Percentiles rank a stretch among this genome's conserved stretches.
phyloP scores from a whole-genome alignment of 2,888 invertebrate species.

The Sturmia bella region DNA sequence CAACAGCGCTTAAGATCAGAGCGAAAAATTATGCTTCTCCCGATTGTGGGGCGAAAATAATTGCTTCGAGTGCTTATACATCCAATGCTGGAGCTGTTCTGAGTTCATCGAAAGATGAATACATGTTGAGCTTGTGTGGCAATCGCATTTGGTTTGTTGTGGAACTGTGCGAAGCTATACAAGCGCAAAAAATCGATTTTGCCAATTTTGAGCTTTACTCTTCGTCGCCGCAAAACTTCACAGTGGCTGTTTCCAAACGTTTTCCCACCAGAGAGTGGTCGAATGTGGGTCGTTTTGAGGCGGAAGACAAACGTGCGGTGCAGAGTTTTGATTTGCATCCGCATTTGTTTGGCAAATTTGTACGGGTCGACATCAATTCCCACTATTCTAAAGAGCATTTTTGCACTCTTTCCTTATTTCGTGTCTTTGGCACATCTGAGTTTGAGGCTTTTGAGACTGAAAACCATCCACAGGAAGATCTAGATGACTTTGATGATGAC shows the following conservation, averaged over 20 bases:
- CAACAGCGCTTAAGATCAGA: constrained; percentile 84
- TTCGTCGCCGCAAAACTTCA: constrained; percentile 96
- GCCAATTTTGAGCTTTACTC: constrained; percentile 99
- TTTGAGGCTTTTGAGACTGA: constrained; percentile 94
- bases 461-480: constrained; percentile 86
- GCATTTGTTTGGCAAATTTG: constrained; percentile 92
- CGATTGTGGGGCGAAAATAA: constrained; percentile 98
- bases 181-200: constrained; percentile 95
- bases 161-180: constrained; percentile 98
- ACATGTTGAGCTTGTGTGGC: constrained; percentile 98
- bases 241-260: constrained; percentile 92
- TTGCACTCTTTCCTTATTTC: constrained; percentile 97
- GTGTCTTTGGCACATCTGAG: constrained; percentile 96
- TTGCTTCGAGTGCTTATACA: constrained; percentile 95
- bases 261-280: constrained; percentile 97
- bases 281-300: constrained; percentile 92
- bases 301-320: constrained; percentile 92
- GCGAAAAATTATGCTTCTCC: constrained; percentile 98
- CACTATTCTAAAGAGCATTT: constrained; percentile 98
- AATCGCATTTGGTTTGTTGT: constrained; percentile 97
- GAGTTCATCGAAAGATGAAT: constrained; percentile 96
- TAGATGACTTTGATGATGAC: constrained; percentile 87
- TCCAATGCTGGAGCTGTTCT: constrained; percentile 93
- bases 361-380: constrained; percentile 94
- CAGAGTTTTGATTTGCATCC: constrained; percentile 92